Percentiles rank a stretch among this genome's conserved stretches.
These are phyloP conservation scores for Embiotoca jacksoni DNA, from an alignment of 2,113 vertebrate genomes.

Conservation along the genomic window DNA sequence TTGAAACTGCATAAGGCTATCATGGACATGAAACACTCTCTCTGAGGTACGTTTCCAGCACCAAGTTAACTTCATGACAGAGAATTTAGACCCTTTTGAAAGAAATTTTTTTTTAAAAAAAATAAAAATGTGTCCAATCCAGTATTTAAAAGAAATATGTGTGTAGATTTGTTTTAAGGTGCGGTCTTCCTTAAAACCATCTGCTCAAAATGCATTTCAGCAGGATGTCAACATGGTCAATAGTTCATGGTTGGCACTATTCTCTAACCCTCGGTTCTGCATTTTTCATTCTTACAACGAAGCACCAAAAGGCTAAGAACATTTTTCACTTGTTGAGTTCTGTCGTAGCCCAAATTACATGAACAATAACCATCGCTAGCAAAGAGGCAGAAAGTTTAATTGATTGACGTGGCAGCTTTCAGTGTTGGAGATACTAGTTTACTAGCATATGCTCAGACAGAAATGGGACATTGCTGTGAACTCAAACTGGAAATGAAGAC, in stretches of 20 bases:
- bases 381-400: not conserved
- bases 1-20: not conserved
- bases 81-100: not conserved
- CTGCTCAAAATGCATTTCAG: constrained; percentile 31
- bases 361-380: constrained; percentile 16
- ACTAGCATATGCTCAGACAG: constrained; percentile 1
- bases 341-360: not conserved
- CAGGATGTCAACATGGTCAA: constrained; percentile 8
- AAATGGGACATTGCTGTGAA: constrained; percentile 29
- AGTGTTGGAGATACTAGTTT: not conserved
- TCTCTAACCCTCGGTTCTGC: constrained; percentile 45
- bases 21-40: not conserved
- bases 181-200: constrained; percentile 3
- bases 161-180: not conserved
- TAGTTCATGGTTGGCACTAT: not conserved
- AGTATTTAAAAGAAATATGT: not conserved
- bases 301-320: not conserved
- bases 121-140: no score
- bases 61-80: not conserved
- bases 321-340: constrained; percentile 4
- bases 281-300: constrained; percentile 39
- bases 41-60: constrained; percentile 24
- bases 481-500: constrained; percentile 29
- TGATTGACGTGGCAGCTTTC: constrained; percentile 1
- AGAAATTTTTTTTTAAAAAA: no score